Base-by-base conservation (phyloP, 2,797 vertebrate genomes). In the Channallabes apus region DNA sequence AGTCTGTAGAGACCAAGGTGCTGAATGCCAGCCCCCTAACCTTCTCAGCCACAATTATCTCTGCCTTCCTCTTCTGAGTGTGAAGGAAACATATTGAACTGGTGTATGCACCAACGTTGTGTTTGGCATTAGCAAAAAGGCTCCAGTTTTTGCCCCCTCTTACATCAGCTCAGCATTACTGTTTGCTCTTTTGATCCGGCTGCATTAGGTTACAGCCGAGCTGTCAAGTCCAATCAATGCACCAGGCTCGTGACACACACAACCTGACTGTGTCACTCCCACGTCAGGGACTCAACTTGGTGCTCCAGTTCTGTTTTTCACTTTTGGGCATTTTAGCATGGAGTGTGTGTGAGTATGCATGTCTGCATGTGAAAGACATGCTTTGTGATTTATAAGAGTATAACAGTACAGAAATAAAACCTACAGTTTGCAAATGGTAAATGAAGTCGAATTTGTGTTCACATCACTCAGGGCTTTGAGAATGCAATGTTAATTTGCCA, bases 171-270 rank as follows among this genome's bases (percentile, higher is more conserved):
- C 80, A 86, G 87, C 83, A 82, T 73, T 82, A 80, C 80, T 88
- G 85, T 90, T 87, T 91, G 88, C 67, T 88, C 84, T 94, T 91
- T 95, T 94, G 92, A 95, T 93, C 92, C 90, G 91, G 90, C 91
- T 92, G 92, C 94, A 94, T 94, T 93, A 89, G 93, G 92, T 95
- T 95, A 94, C 94, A 92, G 93, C 89, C 92, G 24, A 88, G 94
- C 94, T 94, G 95, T 96, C 96, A 95, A 91, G 88, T 94, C 91
- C 93, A 96, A 94, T 97, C 95, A 94, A 81, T 84, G 29, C 68
- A 85, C 80, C 80, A 87, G 89, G 88, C 91, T 86, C 80, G 88
- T 94, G 95, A 96, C 90, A 89, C 92, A 95, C 92, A 95, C 92
- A 93, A 93, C 79, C 90, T 92, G 89, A 91, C 90, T 93, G 92